Evolutionary conservation across 2,797 vertebrate species (phyloP).

Genomic region (Poeciliopsis turneri): DNA sequence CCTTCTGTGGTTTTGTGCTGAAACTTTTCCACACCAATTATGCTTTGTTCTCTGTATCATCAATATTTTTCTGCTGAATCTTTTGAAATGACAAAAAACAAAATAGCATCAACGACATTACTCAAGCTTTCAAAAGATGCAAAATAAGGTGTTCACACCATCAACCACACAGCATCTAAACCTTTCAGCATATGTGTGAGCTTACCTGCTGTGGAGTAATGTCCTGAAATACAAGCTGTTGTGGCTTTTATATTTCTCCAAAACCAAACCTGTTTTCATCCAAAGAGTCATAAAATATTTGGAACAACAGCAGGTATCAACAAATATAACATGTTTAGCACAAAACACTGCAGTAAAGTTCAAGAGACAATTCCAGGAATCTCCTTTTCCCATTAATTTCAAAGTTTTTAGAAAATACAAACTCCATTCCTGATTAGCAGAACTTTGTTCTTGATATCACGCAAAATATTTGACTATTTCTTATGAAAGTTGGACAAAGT

Average conservation of each 20-base stretch:
- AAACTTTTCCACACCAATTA: not conserved
- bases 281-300: slow-evolving; percentile 64
- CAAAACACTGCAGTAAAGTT: slow-evolving; percentile 67
- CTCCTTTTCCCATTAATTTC: slow-evolving; percentile 22
- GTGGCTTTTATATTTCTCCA: slow-evolving; percentile 70
- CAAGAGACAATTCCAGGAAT: slow-evolving; percentile 56
- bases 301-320: slow-evolving; percentile 53
- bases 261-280: slow-evolving; percentile 52
- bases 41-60: not conserved
- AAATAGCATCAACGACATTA: not conserved
- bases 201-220: slow-evolving; percentile 60
- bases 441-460: slow-evolving; percentile 30
- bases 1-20: not conserved
- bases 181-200: slow-evolving; percentile 24
- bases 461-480: slow-evolving; percentile 23
- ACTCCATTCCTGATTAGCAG: slow-evolving; percentile 43
- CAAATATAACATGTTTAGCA: slow-evolving; percentile 67
- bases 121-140: not conserved
- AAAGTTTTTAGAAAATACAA: slow-evolving; percentile 42
- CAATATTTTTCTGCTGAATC: not conserved
- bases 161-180: not conserved
- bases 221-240: slow-evolving; percentile 30
- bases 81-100: not conserved
- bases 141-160: not conserved
- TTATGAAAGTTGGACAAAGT: not conserved